Evolutionary conservation across 2,888 invertebrate species (phyloP).

Genomic region (Leucophenga montana): DNA sequence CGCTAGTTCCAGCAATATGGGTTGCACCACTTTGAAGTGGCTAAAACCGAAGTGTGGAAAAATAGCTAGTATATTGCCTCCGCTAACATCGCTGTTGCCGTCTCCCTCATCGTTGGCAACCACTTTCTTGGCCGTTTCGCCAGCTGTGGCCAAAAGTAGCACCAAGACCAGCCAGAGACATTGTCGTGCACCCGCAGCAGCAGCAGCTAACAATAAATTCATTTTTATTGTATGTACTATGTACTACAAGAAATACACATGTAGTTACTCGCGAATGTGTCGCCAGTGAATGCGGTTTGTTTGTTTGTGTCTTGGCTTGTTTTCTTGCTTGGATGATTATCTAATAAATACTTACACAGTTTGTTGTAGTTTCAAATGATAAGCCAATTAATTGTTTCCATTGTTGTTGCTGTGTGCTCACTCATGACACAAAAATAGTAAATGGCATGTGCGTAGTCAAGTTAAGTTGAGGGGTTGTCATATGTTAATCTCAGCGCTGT

Average conservation of each 20-base stretch:
- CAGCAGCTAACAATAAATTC: not conserved
- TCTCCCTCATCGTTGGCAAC: conserved; percentile 33
- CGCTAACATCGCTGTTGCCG: conserved; percentile 28
- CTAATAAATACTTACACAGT: conserved; percentile 23
- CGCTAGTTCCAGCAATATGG: conserved; percentile 77
- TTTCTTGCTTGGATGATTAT: conserved; percentile 10
- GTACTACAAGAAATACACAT: no score
- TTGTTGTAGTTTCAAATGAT: not conserved
- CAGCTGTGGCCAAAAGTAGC: conserved; percentile 13
- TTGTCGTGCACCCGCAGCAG: no score
- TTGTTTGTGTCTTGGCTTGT: not conserved
- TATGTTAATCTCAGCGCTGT: no score
- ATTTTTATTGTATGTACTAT: not conserved
- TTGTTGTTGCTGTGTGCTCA: not conserved
- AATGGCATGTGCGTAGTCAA: no score
- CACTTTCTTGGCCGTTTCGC: conserved; percentile 18
- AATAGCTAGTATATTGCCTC: conserved; percentile 76
- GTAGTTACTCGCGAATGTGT: no score
- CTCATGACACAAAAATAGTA: no score
- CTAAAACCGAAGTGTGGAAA: conserved; percentile 81
- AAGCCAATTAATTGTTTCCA: conserved; percentile 13
- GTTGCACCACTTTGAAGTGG: conserved; percentile 79
- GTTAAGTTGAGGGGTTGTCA: no score
- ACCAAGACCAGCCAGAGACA: not conserved
- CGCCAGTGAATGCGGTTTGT: not conserved